Base-by-base conservation (phyloP, 2,888 invertebrate genomes). In the Emmelina monodactyla region DNA sequence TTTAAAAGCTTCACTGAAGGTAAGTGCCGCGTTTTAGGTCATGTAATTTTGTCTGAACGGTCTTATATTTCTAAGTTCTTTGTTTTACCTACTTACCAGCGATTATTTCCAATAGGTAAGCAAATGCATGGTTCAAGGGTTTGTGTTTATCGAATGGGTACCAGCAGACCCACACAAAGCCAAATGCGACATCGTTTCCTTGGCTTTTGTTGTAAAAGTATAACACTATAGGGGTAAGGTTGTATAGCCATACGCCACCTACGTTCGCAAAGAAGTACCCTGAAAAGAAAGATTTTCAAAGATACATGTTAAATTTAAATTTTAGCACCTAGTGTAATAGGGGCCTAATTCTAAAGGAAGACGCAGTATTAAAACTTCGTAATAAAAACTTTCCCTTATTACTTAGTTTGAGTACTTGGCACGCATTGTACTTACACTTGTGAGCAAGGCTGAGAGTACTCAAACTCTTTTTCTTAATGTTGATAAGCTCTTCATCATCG, bases 151-250 rank as follows among this genome's bases (percentile, higher is more conserved):
- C 71, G 38, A 78, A 79, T 3, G 79, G 79, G 34, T 79, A 79
- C 79, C 79, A 76, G 2, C 72, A 71, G 13, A 57, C 51, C 79
- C 79, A 79, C 13, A 78, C 66, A 37, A 51, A 73, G 38, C 75
- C 79, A 3, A 79, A 42, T 1, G 59, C 54, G 2, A 63, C 54
- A 7, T 33, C 14, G 12, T 31, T 19, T 2, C 36, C 33, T 5
- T 28, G 28, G 29, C 31, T 32, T 6, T 5, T 3, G 10, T 22
- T 16, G 32, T 34, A 37, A 15, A 34, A 29, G 30, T 39, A 31
- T 1, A 39, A 11, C 9, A 25, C 32, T 22, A 34, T 30, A 1
- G 39, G 39, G 4, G 37, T 32, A 31, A 32, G 13, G 22, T 29
- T 28, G 15, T 39, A 39, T 22, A 37, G 34, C 34, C 33, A 34